Percentiles rank a stretch among this genome's conserved stretches.
Conservation (phyloP, 2,888 invertebrate species). For the Phaedon cochleariae region DNA sequence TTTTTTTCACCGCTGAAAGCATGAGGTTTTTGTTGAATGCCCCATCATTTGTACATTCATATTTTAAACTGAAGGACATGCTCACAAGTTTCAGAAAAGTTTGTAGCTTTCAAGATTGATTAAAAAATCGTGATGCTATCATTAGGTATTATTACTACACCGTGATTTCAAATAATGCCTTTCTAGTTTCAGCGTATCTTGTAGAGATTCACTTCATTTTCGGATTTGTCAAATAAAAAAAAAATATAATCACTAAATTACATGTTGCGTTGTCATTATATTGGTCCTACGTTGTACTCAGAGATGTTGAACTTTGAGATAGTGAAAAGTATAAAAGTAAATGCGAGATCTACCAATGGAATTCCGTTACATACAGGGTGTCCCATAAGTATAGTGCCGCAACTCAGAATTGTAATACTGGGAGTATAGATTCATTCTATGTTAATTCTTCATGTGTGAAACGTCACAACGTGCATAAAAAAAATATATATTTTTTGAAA, state of each 20-base stretch:
- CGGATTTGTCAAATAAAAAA: constrained; percentile 29
- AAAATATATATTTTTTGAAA: too few relatives aligned
- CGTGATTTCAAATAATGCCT: not conserved
- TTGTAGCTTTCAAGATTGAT: not conserved
- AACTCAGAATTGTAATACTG: too few relatives aligned
- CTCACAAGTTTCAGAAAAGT: not conserved
- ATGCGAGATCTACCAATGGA: too few relatives aligned
- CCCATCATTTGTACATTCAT: constrained; percentile 26
- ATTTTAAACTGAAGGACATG: not conserved
- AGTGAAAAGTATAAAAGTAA: not conserved
- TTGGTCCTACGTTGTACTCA: constrained; percentile 44
- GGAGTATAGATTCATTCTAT: too few relatives aligned
- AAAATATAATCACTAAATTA: constrained; percentile 37
- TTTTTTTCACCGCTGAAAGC: constrained; percentile 14
- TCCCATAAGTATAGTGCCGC: too few relatives aligned
- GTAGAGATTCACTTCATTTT: constrained; percentile 26
- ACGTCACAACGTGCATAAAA: too few relatives aligned
- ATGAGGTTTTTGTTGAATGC: not conserved
- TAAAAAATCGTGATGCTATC: not conserved
- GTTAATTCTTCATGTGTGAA: too few relatives aligned
- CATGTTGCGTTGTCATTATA: constrained; percentile 46
- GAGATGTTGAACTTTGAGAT: not conserved
- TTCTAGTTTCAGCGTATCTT: constrained; percentile 16
- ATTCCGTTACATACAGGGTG: too few relatives aligned
- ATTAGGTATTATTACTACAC: not conserved